A percentile compares a stretch with the other conserved stretches of the same genome.
Evolutionary conservation across 1,140 invertebrate genomes (phyloP).

Genomic region (Euwallacea similis): DNA sequence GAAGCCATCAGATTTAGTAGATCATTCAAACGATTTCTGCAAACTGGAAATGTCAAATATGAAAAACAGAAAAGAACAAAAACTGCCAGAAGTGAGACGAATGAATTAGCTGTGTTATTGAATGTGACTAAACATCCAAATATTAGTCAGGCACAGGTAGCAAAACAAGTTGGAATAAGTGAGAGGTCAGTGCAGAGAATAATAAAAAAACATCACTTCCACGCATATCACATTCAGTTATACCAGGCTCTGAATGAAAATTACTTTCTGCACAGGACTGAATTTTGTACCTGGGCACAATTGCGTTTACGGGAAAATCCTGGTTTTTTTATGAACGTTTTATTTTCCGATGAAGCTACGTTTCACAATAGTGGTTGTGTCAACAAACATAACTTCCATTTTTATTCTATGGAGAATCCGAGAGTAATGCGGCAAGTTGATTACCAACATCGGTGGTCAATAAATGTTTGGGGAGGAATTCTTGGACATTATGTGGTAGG

Average conservation of each 20-base stretch:
- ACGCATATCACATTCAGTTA: neutral
- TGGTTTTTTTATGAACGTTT: neutral
- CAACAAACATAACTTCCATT: neutral
- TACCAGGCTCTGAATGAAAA: neutral
- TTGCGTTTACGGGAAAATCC: neutral
- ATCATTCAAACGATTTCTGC: no score
- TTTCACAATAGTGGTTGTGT: neutral
- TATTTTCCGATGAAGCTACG: neutral
- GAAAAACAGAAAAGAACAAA: no score
- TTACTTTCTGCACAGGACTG: neutral
- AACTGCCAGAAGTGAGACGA: no score
- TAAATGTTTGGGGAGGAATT: neutral
- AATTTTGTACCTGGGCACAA: neutral
- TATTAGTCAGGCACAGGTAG: neutral
- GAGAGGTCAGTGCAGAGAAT: neutral
- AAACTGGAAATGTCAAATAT: no score
- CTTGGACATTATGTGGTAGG: neutral
- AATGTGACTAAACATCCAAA: neutral
- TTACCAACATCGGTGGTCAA: neutral
- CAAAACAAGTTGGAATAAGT: neutral
- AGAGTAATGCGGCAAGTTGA: no score
- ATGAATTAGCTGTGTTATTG: no score
- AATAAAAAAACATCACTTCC: neutral
- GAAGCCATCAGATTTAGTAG: no score
- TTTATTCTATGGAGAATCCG: no score